Conservation (phyloP, 2,113 vertebrate species). For the Pterophyllum scalare region DNA sequence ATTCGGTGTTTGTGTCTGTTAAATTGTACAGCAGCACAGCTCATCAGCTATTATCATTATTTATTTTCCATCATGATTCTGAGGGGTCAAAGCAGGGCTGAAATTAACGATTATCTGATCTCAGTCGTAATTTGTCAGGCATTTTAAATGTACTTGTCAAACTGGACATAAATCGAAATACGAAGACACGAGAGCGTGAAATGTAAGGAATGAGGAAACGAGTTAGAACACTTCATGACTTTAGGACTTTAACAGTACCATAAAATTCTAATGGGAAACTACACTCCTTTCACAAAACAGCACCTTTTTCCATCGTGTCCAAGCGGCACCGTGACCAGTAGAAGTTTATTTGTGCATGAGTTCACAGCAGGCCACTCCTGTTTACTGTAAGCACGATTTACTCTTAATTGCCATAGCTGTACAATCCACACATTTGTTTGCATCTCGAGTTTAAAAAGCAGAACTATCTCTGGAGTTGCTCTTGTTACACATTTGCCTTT, state of each 20-base stretch:
- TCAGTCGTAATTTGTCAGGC: not conserved
- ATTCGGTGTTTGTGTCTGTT: not conserved
- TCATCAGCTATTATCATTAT: too few relatives aligned
- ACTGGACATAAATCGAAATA: not conserved
- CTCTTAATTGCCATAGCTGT: not conserved
- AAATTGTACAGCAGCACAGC: not conserved
- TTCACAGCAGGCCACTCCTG: not conserved
- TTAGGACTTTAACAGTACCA: not conserved
- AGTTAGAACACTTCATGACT: not conserved
- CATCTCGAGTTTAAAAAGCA: not conserved
- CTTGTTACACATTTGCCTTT: constrained; percentile 8
- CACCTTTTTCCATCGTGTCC: not conserved
- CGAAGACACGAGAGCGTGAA: not conserved
- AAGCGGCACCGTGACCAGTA: not conserved
- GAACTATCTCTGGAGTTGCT: not conserved
- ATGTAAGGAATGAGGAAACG: not conserved
- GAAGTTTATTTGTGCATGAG: constrained; percentile 3
- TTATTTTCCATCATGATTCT: not conserved
- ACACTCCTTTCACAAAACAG: not conserved
- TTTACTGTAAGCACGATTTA: constrained; percentile 28
- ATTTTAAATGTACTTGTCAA: not conserved
- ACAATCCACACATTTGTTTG: constrained; percentile 12
- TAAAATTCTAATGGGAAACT: not conserved
- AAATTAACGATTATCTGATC: not conserved
- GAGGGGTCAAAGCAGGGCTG: not conserved